Percentiles rank a stretch among this genome's conserved stretches.
Evolutionary conservation across 2,888 invertebrate genomes (phyloP).

Genomic region (Alloplasta piceator): DNA sequence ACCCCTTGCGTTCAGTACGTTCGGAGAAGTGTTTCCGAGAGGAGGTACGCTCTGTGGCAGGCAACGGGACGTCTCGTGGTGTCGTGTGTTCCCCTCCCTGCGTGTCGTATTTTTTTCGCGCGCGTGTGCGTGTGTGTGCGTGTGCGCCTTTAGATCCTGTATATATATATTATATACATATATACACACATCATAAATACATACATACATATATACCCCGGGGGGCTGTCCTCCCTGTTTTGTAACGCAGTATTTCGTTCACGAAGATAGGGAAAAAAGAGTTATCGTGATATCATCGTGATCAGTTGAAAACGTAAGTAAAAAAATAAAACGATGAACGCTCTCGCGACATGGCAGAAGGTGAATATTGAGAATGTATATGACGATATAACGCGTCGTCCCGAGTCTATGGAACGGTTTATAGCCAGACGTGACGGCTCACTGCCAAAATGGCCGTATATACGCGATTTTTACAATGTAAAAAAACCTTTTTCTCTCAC

Average conservation of each 20-base stretch:
- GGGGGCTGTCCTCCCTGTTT: conserved; percentile 59
- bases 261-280: conserved; percentile 34
- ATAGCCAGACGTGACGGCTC: conserved; percentile 77
- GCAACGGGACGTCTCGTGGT: conserved; percentile 68
- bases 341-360: conserved; percentile 11
- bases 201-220: conserved; percentile 46
- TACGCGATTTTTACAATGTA: conserved; percentile 76
- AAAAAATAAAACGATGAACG: conserved; percentile 13
- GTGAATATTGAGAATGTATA: neutral
- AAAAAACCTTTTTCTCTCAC: conserved; percentile 70
- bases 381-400: conserved; percentile 34
- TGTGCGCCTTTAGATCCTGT: conserved; percentile 15
- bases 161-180: conserved; percentile 23
- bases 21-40: conserved; percentile 77
- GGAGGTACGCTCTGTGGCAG: conserved; percentile 69
- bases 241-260: conserved; percentile 52
- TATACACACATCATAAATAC: too few relatives aligned
- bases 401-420: conserved; percentile 22
- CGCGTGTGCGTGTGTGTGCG: conserved; percentile 38
- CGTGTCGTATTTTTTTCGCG: conserved; percentile 42
- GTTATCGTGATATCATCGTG: conserved; percentile 45
- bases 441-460: conserved; percentile 80
- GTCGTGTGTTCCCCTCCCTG: conserved; percentile 57
- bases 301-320: conserved; percentile 60
- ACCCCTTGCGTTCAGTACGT: conserved; percentile 76